Percentiles rank a stretch among this genome's conserved stretches.
These are phyloP conservation scores for Clarias platycephalus DNA, from an alignment of 2,797 vertebrate genomes.

Conservation along the genomic window DNA sequence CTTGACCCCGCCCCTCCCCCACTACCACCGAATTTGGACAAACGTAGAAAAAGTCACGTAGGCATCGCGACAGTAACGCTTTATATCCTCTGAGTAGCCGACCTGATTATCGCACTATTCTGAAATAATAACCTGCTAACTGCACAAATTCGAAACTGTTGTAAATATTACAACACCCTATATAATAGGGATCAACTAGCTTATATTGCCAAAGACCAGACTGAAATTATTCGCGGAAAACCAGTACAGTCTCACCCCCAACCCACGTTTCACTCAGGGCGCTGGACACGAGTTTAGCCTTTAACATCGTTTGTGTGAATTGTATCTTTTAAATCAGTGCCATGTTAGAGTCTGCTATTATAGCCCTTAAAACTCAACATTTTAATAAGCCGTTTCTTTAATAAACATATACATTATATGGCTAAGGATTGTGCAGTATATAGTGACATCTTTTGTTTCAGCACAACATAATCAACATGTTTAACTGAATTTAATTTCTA, in stretches of 20 bases:
- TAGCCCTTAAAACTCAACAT: too few species aligned
- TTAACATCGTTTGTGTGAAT: background rate
- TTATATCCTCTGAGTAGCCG: background rate
- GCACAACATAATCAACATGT: too few species aligned
- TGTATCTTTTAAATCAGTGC: background rate
- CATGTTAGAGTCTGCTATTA: background rate
- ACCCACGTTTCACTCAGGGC: background rate
- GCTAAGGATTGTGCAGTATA: too few species aligned
- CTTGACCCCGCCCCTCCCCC: background rate
- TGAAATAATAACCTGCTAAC: background rate
- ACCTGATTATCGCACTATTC: too few species aligned
- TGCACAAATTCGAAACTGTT: background rate
- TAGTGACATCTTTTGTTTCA: too few species aligned
- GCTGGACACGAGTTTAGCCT: background rate
- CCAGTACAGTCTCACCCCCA: too few species aligned
- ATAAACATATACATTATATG: too few species aligned
- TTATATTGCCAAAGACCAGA: background rate
- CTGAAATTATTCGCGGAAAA: background rate
- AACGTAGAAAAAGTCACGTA: slow-evolving; percentile 23
- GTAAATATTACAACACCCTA: too few species aligned
- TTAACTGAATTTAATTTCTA: too few species aligned
- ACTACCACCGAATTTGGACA: background rate
- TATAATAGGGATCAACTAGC: background rate
- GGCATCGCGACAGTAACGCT: background rate
- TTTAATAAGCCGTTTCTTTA: too few species aligned